Base-by-base conservation (phyloP, 2,797 vertebrate genomes). In the Esox lucius region DNA sequence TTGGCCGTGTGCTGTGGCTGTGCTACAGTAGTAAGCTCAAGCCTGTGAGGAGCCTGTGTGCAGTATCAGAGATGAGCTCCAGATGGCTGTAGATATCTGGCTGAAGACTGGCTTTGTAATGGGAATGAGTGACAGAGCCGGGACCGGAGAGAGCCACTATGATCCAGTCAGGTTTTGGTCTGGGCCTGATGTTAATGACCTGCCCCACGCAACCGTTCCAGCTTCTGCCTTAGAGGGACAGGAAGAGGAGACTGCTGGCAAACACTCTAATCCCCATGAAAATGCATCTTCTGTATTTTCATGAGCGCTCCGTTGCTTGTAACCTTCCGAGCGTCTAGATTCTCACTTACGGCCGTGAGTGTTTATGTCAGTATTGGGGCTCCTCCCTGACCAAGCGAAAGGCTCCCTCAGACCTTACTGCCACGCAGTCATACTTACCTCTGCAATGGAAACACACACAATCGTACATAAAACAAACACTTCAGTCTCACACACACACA, bases 81-180 rank as follows among this genome's bases (percentile, higher is more conserved):
- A 94, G 92, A 92, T 93, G 91, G 85, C 33, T 62, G 24, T 28
- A 81, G 87, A 88, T 90, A 87, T 90, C 88, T 89, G 76, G 84
- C 86, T 65, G 81, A 90, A 87, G 87, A 79, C 87, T 88, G 87
- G 86, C 85, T 89, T 87, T 88, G 84, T 90, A 85, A 86, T 75
- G 85, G 74, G 79, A 87, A 75, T 1, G 66, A 81, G 87, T 80
- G 79, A 71, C 81, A 79, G 79, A 22, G 64, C 65, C 72, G 79
- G 74, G 73, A 83, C 75, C 74, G 76, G 68, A 65, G 78, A 6
- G 80, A 80, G 79, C 76, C 59, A 77, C 70, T 67, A 9, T 19
- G 46, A 71, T 59, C 42, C 4, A 24, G 66, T 26, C 61, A 73
- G 74, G 77, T 80, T 71, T 53, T 28, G 69, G 62, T 70, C 51